Base-by-base conservation (phyloP, 1,140 invertebrate species). In the Lucilia cuprina region DNA sequence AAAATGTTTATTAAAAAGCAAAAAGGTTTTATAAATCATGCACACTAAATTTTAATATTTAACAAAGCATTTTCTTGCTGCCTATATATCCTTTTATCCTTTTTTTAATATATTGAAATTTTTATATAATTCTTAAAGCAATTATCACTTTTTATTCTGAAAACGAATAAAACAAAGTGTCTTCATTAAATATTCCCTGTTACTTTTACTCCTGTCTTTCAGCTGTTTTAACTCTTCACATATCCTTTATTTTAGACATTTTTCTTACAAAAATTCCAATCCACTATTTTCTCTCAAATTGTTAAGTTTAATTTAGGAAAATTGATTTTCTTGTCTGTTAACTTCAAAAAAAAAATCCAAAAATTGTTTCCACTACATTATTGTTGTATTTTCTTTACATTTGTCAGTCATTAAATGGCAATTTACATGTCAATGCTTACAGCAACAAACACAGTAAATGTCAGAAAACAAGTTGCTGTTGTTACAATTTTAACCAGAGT, bases 341-440 rank as follows among this genome's bases (percentile, higher is more conserved):
- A 9, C 9, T 70, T 25, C 2, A 25, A 21, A 0, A 10, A n/a
- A 21, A 21, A 10, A 60, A n/a, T 17, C 0, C 14, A 30, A 30
- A 30, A 30, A 30, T 60, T 60, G 55, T 70, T 70, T 70, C 65
- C 65, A 70, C 65, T 70, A 70, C 65, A 25, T 70, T 70, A 70
- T 70, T 70, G 65, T 70, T 25, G 10, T 70, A 80, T 80, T 80
- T 80, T 41, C 17, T 78, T 78, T 47, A 50, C 25, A 80, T 49
- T 74, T 74, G 55, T 47, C 82, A 83, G 50, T 83, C 82, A 83
- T 82, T 82, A 82, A 82, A 82, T 70, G 82, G 25, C 82, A 83
- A 83, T 83, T 83, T 83, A 35, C 82, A 83, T 83, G 82, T 83
- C 82, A 83, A 70, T 83, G 55, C 82, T 49, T 80, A 49, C 35